phyloP scores from a whole-genome alignment of 1,140 invertebrate genomes.

The Nomia melanderi region DNA sequence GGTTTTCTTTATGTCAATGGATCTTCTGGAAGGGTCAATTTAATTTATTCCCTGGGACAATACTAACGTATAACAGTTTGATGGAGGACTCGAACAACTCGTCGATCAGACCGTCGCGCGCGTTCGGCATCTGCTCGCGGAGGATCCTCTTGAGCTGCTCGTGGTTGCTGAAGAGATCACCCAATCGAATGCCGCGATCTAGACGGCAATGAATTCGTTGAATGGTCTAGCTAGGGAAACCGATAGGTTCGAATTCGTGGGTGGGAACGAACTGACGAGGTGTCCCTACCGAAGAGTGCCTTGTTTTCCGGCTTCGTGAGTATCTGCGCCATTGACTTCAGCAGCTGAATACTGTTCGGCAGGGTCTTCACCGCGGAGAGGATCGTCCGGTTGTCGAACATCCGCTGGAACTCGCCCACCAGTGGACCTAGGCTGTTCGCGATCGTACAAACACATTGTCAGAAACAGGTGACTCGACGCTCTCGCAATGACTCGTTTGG shows the following conservation, averaged over 20 bases:
- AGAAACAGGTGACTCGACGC: not conserved
- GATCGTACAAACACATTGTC: not conserved
- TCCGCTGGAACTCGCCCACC: conserved; percentile 77
- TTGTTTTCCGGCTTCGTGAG: conserved; percentile 83
- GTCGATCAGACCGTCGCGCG: conserved; percentile 74
- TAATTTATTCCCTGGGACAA: not conserved
- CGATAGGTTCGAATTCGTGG: not conserved
- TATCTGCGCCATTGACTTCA: conserved; percentile 83
- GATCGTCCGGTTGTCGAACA: conserved; percentile 79
- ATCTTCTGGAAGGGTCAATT: too few relatives aligned
- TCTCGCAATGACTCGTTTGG: too few relatives aligned
- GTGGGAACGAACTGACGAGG: not conserved
- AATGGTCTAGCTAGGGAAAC: not conserved
- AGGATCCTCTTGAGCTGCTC: conserved; percentile 77
- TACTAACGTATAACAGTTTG: conserved; percentile 82
- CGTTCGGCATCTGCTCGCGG: conserved; percentile 70
- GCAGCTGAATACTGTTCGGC: conserved; percentile 83
- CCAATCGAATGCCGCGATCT: conserved; percentile 81
- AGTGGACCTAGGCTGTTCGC: conserved; percentile 75
- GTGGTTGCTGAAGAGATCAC: conserved; percentile 81
- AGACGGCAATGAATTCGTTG: conserved; percentile 48
- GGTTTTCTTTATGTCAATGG: too few relatives aligned
- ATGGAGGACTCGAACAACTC: conserved; percentile 80
- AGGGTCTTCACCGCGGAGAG: conserved; percentile 80
- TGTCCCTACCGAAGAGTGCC: conserved; percentile 79